Evolutionary conservation across 2,113 vertebrate genomes (phyloP).

Genomic region (Myotis brandtii): DNA sequence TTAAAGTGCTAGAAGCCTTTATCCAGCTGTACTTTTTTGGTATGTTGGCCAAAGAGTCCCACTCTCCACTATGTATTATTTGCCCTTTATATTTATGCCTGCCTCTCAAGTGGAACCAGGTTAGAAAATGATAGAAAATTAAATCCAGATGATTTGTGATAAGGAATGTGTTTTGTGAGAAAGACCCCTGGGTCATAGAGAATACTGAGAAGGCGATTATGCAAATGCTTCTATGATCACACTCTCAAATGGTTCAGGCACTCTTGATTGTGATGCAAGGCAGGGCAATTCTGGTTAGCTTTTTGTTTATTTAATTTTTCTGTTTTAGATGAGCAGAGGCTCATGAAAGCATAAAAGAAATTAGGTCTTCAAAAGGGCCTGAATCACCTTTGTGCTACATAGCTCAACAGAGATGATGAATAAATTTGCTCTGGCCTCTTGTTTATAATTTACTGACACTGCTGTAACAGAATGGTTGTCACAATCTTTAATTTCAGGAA

Average conservation of each 20-base stretch:
- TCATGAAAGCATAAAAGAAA: conserved; percentile 55
- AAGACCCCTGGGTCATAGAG: conserved; percentile 48
- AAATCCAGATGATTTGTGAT: conserved; percentile 66
- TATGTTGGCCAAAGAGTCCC: conserved; percentile 43
- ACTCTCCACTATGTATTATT: conserved; percentile 40
- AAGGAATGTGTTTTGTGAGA: conserved; percentile 49
- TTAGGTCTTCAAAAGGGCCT: conserved; percentile 42
- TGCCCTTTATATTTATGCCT: conserved; percentile 64
- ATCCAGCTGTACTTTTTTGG: conserved; percentile 58
- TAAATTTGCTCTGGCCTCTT: conserved; percentile 38
- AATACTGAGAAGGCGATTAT: conserved; percentile 55
- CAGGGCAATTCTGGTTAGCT: conserved; percentile 50
- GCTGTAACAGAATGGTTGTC: conserved; percentile 51
- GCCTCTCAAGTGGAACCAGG: conserved; percentile 58
- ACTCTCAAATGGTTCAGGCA: background rate
- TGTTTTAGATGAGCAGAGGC: background rate
- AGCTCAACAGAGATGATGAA: conserved; percentile 39
- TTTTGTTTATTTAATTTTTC: conserved; percentile 45
- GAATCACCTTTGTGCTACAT: conserved; percentile 40
- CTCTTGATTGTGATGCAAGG: background rate
- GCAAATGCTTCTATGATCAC: conserved; percentile 54
- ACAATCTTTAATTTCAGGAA: conserved; percentile 87
- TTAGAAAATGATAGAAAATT: conserved; percentile 68
- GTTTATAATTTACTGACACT: conserved; percentile 36
- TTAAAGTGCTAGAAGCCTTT: conserved; percentile 42